Conservation (phyloP, 1,140 invertebrate species). For the Ceratosolen fusciceps region DNA sequence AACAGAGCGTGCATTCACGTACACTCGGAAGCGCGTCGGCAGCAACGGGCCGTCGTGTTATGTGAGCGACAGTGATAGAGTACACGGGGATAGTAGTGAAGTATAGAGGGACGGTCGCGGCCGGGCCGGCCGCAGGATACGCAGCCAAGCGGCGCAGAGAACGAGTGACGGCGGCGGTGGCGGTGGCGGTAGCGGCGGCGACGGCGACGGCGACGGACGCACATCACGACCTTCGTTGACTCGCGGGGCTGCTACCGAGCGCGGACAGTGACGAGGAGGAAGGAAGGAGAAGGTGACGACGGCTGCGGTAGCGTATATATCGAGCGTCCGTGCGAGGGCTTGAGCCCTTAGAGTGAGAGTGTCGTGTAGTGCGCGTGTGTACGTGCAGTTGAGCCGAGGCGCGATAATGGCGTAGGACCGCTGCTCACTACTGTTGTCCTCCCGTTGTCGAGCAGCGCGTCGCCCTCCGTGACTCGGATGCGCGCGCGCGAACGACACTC, state of each 20-base stretch:
- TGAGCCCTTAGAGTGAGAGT: neutral
- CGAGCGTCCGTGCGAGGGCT: constrained; percentile 50
- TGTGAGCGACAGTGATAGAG: constrained; percentile 7
- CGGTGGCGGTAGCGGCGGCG: constrained; percentile 56
- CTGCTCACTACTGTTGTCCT: neutral
- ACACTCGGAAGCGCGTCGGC: neutral
- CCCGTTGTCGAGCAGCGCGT: constrained; percentile 35
- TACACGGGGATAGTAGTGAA: neutral
- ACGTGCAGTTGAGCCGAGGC: neutral
- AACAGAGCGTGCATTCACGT: constrained; percentile 13
- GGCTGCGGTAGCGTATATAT: constrained; percentile 53
- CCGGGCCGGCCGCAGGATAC: constrained; percentile 9
- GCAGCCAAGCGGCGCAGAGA: constrained; percentile 15
- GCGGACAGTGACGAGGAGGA: neutral
- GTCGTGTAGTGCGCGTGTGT: constrained; percentile 53
- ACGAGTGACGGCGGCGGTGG: constrained; percentile 41
- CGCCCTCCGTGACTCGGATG: constrained; percentile 29
- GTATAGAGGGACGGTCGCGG: neutral
- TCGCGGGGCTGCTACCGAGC: constrained; percentile 52
- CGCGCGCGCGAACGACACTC: constrained; percentile 30
- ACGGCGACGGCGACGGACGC: constrained; percentile 59
- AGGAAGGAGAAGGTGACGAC: constrained; percentile 52
- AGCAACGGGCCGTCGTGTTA: neutral
- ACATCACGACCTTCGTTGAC: constrained; percentile 47
- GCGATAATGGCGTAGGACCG: constrained; percentile 41